Base-by-base conservation (phyloP, 2,113 vertebrate species). In the Aegotheles bennettii region DNA sequence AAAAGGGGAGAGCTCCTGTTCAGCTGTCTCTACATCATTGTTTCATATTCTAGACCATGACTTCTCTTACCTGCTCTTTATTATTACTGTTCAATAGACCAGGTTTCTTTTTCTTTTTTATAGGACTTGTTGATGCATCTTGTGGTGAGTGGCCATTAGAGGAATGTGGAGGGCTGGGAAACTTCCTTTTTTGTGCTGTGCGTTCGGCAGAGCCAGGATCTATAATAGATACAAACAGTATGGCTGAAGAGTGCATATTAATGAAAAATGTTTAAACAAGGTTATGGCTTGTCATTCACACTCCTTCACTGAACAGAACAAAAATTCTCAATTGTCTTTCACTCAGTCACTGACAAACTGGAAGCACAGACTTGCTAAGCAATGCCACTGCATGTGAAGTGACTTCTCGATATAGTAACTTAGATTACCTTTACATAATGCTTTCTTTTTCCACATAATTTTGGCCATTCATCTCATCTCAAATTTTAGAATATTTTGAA, bases 51-150 rank as follows among this genome's bases (percentile, higher is more conserved):
- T 11, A 78, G 82, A 36, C 38, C 53, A 82, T 29, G 48, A 93
- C 35, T 96, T 87, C 90, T 91, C 93, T 98, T 98, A 99, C 99
- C 99, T 99, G 99, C 92, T 99, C 99, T 97, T 99, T 99, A 97
- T 92, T 99, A 97, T 96, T 98, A 97, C 95, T 98, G 97, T 98
- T 98, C 92, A 99, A 94, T 71, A 99, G 98, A 89, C 99, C 99
- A 11, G 99, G 99, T 97, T 99, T 99, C 98, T 99, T 99, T 98
- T 99, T 99, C 98, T 99, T 99, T 98, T 99, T 99, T 93, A 99
- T 96, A 59, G 99, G 99, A 96, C 99, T 99, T 51, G 99, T 98
- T 21, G 99, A 99, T 54, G 98, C 98, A 95, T 99, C 99, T 83
- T 99, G 98, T 28, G 99, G 99, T 40, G 99, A 99, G 97, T 99